Conservation (phyloP, 2,113 vertebrate species). For the Malurus alboscapulatus region DNA sequence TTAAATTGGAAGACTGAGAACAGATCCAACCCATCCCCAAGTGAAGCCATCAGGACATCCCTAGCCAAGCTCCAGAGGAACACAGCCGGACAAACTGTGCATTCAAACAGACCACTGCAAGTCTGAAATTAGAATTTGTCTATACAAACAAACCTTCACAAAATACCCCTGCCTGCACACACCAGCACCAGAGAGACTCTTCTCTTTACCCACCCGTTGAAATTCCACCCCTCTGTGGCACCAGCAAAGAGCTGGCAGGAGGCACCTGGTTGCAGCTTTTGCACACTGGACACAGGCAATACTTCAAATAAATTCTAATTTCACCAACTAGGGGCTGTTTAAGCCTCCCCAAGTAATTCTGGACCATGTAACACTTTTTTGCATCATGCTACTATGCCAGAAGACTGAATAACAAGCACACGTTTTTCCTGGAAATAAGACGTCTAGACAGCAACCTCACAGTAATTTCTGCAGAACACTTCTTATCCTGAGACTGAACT, state of each 20-base stretch:
- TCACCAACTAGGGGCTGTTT: neutral
- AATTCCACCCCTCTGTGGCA: neutral
- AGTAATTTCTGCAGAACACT: neutral
- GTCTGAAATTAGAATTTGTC: neutral
- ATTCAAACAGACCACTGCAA: neutral
- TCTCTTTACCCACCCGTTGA: neutral
- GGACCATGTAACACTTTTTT: neutral
- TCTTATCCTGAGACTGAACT: neutral
- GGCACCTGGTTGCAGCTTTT: neutral
- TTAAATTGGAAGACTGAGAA: neutral
- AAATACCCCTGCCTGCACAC: neutral
- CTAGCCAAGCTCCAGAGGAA: neutral
- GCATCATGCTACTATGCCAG: neutral
- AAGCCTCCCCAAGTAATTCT: neutral
- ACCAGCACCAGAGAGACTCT: neutral
- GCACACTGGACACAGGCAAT: fast-evolving
- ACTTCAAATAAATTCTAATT: neutral
- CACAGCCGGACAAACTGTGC: fast-evolving
- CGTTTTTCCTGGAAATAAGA: neutral
- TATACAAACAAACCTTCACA: neutral
- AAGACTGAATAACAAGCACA: neutral
- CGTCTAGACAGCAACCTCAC: neutral
- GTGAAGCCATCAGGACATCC: neutral
- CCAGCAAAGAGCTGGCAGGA: neutral
- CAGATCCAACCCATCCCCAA: neutral